Evolutionary conservation across 2,113 vertebrate species (phyloP).

Genomic region (Istiophorus platypterus): DNA sequence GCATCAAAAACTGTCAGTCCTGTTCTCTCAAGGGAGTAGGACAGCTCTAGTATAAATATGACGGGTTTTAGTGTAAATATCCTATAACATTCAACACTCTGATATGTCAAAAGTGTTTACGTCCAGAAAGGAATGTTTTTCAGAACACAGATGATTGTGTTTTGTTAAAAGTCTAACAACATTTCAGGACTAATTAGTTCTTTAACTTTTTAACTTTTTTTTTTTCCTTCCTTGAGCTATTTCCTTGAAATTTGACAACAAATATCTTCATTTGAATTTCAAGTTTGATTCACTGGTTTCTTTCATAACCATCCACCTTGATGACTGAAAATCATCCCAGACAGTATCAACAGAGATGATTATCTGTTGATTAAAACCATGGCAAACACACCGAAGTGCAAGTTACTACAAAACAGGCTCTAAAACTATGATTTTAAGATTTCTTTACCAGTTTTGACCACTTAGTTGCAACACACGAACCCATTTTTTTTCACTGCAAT

Average conservation of each 20-base stretch:
- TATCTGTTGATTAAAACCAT: slow-evolving; percentile 15
- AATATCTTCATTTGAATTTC: background rate
- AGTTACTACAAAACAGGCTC: slow-evolving; percentile 28
- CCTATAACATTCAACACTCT: slow-evolving; percentile 40
- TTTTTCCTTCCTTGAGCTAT: background rate
- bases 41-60: slow-evolving; percentile 38
- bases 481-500: background rate
- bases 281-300: background rate
- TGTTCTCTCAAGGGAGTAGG: slow-evolving; percentile 55
- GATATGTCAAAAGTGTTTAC: slow-evolving; percentile 54
- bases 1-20: slow-evolving; percentile 62
- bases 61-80: slow-evolving; percentile 62
- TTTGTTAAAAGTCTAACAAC: slow-evolving; percentile 38
- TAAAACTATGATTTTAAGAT: slow-evolving; percentile 27
- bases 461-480: slow-evolving; percentile 12
- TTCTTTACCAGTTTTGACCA: slow-evolving; percentile 8
- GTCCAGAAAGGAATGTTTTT: slow-evolving; percentile 17
- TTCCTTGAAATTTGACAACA: background rate
- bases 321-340: too few relatives aligned
- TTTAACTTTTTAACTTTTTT: background rate
- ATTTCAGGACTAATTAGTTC: slow-evolving; percentile 49
- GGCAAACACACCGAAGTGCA: background rate
- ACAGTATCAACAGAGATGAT: background rate
- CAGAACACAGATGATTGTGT: slow-evolving; percentile 3
- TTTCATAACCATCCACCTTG: too few relatives aligned